A percentile compares a stretch with the other conserved stretches of the same genome.
phyloP scores from a whole-genome alignment of 2,797 vertebrate species.

The Lepilemur septentrionalis region DNA sequence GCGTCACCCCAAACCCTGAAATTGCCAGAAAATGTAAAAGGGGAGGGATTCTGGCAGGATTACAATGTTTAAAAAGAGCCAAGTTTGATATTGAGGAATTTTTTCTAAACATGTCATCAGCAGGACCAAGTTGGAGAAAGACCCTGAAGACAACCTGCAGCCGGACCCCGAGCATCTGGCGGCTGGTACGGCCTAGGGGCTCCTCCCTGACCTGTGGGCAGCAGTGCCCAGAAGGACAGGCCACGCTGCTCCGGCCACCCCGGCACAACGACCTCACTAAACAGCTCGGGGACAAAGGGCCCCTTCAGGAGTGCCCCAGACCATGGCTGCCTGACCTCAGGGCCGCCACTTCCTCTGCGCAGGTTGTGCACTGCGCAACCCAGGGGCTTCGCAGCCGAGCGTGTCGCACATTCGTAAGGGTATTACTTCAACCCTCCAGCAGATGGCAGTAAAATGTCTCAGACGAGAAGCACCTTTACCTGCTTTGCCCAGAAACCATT shows the following conservation, averaged over 20 bases:
- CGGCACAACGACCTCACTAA: not conserved
- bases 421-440: not conserved
- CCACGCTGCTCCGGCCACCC: accelerated
- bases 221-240: not conserved
- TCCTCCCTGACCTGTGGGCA: not conserved
- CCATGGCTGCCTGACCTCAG: too few species aligned
- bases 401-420: accelerated
- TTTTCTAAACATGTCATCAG: not conserved
- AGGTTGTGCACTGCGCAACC: accelerated
- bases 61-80: not conserved
- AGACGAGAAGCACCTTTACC: too few species aligned
- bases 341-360: not conserved
- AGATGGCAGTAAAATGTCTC: constrained; percentile 31
- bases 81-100: not conserved
- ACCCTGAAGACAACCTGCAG: not conserved
- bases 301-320: not conserved
- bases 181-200: not conserved
- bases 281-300: not conserved
- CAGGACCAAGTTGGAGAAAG: not conserved
- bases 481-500: not conserved
- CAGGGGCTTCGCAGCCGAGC: accelerated
- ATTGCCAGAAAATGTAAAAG: not conserved
- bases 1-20: accelerated
- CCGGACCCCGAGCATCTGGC: not conserved
- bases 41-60: not conserved